phyloP scores from a whole-genome alignment of 2,113 vertebrate genomes.

The Stigmatopora nigra region DNA sequence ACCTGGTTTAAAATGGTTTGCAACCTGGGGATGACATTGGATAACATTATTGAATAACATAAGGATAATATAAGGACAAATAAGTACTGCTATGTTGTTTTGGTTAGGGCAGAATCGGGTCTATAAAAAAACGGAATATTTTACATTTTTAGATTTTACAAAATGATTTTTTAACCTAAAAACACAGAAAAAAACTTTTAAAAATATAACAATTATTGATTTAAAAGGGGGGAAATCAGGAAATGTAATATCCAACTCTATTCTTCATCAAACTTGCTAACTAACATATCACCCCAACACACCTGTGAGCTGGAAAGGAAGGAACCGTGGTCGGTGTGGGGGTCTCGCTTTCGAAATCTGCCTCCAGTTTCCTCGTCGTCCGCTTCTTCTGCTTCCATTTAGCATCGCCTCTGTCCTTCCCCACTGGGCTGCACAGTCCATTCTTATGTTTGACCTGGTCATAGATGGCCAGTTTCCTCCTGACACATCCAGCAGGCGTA shows the following conservation, averaged over 20 bases:
- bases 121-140: too few relatives aligned
- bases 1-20: conserved; percentile 95
- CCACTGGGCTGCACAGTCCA: conserved; percentile 77
- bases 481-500: conserved; percentile 82
- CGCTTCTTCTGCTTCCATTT: conserved; percentile 77
- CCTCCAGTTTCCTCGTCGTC: conserved; percentile 75
- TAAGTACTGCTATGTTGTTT: background rate
- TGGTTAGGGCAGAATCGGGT: too few relatives aligned
- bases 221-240: too few relatives aligned
- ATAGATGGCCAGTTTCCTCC: conserved; percentile 85
- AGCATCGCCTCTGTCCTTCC: conserved; percentile 63
- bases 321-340: conserved; percentile 73
- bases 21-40: conserved; percentile 72
- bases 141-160: too few relatives aligned
- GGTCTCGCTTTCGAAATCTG: conserved; percentile 74
- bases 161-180: too few relatives aligned
- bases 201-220: too few relatives aligned
- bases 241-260: too few relatives aligned
- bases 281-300: too few relatives aligned
- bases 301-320: conserved; percentile 89
- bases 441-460: conserved; percentile 81
- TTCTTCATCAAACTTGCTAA: too few relatives aligned
- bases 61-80: too few relatives aligned
- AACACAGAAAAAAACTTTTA: too few relatives aligned
- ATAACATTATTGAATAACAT: too few relatives aligned